Percentiles rank a stretch among this genome's conserved stretches.
Evolutionary conservation across 2,888 invertebrate species (phyloP).

Genomic region (Leucophenga montana): DNA sequence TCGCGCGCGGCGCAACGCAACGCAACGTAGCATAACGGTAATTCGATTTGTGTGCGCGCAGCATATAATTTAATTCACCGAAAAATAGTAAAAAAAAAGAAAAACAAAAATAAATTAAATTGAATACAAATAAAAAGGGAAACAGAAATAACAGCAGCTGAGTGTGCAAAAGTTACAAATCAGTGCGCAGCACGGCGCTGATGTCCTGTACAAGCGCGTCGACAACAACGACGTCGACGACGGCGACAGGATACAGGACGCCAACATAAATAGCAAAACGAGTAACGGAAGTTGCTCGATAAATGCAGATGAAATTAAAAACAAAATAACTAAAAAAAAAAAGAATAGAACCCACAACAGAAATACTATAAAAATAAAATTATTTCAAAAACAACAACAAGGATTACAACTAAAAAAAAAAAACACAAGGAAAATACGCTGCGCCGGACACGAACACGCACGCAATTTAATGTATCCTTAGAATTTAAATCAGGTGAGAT

Average conservation of each 20-base stretch:
- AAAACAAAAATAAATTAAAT: slow-evolving; percentile 33
- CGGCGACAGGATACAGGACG: slow-evolving; percentile 50
- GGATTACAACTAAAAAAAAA: slow-evolving; percentile 32
- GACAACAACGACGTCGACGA: slow-evolving; percentile 46
- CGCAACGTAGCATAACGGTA: slow-evolving; percentile 44
- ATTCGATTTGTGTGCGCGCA: slow-evolving; percentile 39
- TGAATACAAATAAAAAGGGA: slow-evolving; percentile 35
- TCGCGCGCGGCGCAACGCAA: slow-evolving; percentile 6
- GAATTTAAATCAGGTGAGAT: slow-evolving; percentile 62
- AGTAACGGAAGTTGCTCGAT: slow-evolving; percentile 34
- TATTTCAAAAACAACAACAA: slow-evolving; percentile 32
- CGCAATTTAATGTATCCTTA: slow-evolving; percentile 63
- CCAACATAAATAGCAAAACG: slow-evolving; percentile 33
- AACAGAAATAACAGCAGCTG: slow-evolving; percentile 27
- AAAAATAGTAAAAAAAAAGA: slow-evolving; percentile 35
- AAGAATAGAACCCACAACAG: slow-evolving; percentile 48
- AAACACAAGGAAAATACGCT: slow-evolving; percentile 23
- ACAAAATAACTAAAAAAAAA: slow-evolving; percentile 26
- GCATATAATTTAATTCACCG: slow-evolving; percentile 41
- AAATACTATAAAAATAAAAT: slow-evolving; percentile 14
- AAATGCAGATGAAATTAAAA: slow-evolving; percentile 26
- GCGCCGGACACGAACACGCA: slow-evolving; percentile 46
- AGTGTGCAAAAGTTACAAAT: slow-evolving; percentile 30
- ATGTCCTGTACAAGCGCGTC: slow-evolving; percentile 37
- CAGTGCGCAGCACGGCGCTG: slow-evolving; percentile 42